Evolutionary conservation across 2,113 vertebrate species (phyloP), one percentile per base, ranked within the genome.

Genomic region (Hippocampus comes): DNA sequence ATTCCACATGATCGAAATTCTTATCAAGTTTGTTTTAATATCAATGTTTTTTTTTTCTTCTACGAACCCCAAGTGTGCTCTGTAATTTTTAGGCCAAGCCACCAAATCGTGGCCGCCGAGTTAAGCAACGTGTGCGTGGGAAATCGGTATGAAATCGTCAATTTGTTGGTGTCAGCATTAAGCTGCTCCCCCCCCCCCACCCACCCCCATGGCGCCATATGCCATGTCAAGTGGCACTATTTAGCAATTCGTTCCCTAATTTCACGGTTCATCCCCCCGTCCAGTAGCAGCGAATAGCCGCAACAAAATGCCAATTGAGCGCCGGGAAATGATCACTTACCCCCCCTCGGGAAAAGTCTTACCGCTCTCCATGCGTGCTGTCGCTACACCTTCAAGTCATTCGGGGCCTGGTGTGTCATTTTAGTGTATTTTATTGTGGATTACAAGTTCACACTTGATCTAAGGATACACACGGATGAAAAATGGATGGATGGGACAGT

Each of bases 131-230:
- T 90, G 91, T 93, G 93, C 87, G 80, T 83, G 68, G 85, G 83
- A 89, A 91, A 92, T 93, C 87, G 83, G 86, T 91, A 92, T 92
- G 91, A 94, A 93, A 92, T 92, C 64, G 90, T 88, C 90, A 91
- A 92, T 93, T 93, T 92, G 92, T 92, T 87, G 82, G 82, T 86
- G 86, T 89, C 89, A 87, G 85, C 88, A 63, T 81, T 76, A 51
- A 41, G 27, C 78, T 68, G 73, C 84, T 83, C 72, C 78, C 78
- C 78, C 78, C n/a, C n/a, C n/a, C n/a, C n/a, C n/a, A n/a, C n/a
- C n/a, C n/a, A n/a, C 78, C 78, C 78, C 78, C 75, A 68, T 71
- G 53, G 84, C 71, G 63, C 89, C 89, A 91, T 91, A 91, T 90
- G 89, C 88, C 89, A 80, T 68, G 84, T 86, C 89, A 82, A 89